These are phyloP conservation scores for Hyposmocoma kahamanoa DNA, from an alignment of 1,140 invertebrate species.

Conservation along the genomic window DNA sequence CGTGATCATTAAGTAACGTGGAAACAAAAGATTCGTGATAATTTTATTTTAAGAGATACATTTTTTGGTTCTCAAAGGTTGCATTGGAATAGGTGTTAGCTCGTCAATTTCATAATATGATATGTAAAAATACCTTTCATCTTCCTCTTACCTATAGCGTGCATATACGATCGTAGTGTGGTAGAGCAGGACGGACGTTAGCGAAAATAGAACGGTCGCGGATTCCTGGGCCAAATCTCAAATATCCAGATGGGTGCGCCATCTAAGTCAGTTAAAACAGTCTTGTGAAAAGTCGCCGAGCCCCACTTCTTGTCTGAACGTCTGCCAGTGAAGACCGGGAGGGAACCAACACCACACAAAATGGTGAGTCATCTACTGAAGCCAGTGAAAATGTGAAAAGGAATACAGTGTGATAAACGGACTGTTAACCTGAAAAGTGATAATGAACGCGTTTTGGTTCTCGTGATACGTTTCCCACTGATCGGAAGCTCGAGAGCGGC, in stretches of 20 bases:
- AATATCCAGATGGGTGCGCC: slow-evolving; percentile 77
- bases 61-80: neutral
- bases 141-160: slow-evolving; percentile 41
- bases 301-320: slow-evolving; percentile 84
- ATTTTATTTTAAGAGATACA: neutral
- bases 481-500: slow-evolving; percentile 49
- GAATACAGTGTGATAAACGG: slow-evolving; percentile 57
- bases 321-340: slow-evolving; percentile 79
- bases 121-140: slow-evolving; percentile 54
- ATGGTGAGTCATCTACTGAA: slow-evolving; percentile 77
- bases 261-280: slow-evolving; percentile 84
- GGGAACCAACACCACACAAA: slow-evolving; percentile 74
- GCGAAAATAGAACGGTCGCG: slow-evolving; percentile 72
- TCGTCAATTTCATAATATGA: slow-evolving; percentile 13
- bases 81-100: slow-evolving; percentile 40
- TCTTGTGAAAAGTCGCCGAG: slow-evolving; percentile 76
- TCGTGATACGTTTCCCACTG: slow-evolving; percentile 48
- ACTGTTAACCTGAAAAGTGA: slow-evolving; percentile 47
- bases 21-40: too few relatives aligned
- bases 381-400: slow-evolving; percentile 61
- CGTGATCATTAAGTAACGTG: too few relatives aligned
- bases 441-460: slow-evolving; percentile 27
- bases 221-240: slow-evolving; percentile 76
- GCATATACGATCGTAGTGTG: too few relatives aligned
- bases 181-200: slow-evolving; percentile 48